Evolutionary conservation across 2,113 vertebrate species (phyloP), one percentile per base, ranked within the genome.

Genomic region (Centropristis striata): DNA sequence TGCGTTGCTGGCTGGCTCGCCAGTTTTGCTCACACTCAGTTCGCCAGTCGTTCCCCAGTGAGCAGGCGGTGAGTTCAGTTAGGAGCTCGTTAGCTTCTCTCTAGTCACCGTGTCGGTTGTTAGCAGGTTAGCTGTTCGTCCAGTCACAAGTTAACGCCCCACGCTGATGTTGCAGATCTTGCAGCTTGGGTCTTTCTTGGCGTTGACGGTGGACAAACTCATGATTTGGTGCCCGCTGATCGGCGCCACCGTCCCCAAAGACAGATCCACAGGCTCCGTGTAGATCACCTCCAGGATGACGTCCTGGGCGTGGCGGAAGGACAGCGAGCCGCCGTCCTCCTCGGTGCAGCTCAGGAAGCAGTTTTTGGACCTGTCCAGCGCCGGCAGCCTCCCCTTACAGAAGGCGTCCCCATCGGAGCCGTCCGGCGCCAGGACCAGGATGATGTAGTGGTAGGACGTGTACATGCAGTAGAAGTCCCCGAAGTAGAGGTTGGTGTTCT

Each of bases 381-480:
- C 96, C 54, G 97, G 97, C 75, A 98, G 96, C 84, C 97, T 94
- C 85, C 95, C 96, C 93, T 96, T 97, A 91, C 98, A 99, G 94
- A 98, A 99, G 71, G 95, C 92, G 1, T 99, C 97, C 59, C 98
- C 97, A 1, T 92, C 93, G 0, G 98, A 98, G 6, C 97, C 97
- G 1, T 91, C 92, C 0, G 98, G 98, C 15, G 98, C 96, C 5
- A 98, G 88, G 20, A 99, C 98, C 14, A 98, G 95, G 74, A 99
- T 96, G 80, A 98, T 96, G 1, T 98, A 99, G 95, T 99, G 98
- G 92, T 99, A 99, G 54, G 98, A 97, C 2, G 98, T 98, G 94
- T 99, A 99, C 98, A 99, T 99, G 94, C 98, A 99, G 95, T 98
- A 99, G 92, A 99, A 98, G 92, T 98, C 98, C 84, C 96, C 98